Base-by-base conservation (phyloP, 2,113 vertebrate genomes). In the Tylochromis polylepis region DNA sequence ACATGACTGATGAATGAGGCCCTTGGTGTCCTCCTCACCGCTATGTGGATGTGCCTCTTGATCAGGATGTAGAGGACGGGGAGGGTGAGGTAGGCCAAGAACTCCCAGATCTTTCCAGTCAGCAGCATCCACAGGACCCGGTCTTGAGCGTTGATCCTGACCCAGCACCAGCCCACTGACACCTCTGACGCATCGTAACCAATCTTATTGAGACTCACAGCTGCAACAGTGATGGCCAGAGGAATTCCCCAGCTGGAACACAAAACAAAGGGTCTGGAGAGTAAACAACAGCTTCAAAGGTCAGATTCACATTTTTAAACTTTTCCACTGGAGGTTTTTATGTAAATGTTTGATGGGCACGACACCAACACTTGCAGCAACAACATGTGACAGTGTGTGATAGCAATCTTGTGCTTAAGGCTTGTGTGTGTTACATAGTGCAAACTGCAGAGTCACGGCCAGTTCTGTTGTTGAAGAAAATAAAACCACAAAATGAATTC, bases 111-210 rank as follows among this genome's bases (percentile, higher is more conserved):
- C 75, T 99, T 99, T 38, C 98, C 99, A 0, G 98, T 96, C 4
- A 99, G 95, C 84, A 99, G 93, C 98, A 99, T 98, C 99, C 99
- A 99, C 77, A 99, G 75, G 5, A 99, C 75, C 0, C 91, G 95
- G 79, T 99, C 98, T n/a, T 96, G 80, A 0, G 96, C 96, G 0
- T 96, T 60, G 88, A 99, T 94, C 86, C 96, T 94, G 38, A 99
- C 94, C 99, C 99, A 99, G 91, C 99, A 99, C 98, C 99, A 99
- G 94, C 99, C 99, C 67, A 99, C 99, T 0, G 99, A 99, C 51
- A 99, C 98, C 1, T 98, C 97, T 0, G 99, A 99, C 0, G 98
- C 98, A 0, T 99, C 97, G 0, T 98, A 99, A 78, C 98, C 98
- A 0, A 99, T 99, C 95, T 99, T 99, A 88, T 96, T 96, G 8